phyloP scores from a whole-genome alignment of 2,797 vertebrate genomes.

The Pristis pectinata region DNA sequence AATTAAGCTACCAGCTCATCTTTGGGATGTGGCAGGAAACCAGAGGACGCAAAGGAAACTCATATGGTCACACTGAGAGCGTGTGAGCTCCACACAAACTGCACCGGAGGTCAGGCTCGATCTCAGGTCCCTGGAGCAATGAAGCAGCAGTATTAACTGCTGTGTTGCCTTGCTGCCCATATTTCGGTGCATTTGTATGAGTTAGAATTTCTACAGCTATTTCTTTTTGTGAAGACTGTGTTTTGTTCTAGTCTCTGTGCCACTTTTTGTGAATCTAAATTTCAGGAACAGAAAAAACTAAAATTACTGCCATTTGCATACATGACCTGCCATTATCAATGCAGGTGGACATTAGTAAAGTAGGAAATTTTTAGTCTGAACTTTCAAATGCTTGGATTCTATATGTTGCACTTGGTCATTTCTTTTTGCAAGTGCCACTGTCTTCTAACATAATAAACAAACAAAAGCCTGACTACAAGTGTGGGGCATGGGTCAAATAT shows the following conservation, averaged over 20 bases:
- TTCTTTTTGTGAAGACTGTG: too few relatives aligned
- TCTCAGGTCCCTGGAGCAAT: neutral
- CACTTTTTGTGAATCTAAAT: neutral
- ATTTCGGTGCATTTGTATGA: too few relatives aligned
- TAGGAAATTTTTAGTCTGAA: neutral
- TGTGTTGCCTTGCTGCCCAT: too few relatives aligned
- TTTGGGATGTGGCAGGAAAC: too few relatives aligned
- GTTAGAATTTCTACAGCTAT: too few relatives aligned
- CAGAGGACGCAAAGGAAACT: too few relatives aligned
- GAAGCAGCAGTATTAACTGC: neutral
- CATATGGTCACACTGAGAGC: too few relatives aligned
- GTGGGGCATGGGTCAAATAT: neutral
- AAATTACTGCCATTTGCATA: neutral
- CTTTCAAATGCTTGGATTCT: neutral
- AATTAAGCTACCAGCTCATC: too few relatives aligned
- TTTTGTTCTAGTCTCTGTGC: neutral
- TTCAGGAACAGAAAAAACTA: neutral
- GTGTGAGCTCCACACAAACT: neutral
- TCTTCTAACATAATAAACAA: neutral
- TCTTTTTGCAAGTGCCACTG: neutral
- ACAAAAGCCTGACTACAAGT: neutral
- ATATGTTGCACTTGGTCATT: neutral
- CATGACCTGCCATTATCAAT: neutral
- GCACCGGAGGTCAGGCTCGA: neutral
- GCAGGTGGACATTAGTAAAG: neutral